Conservation (phyloP, 2,113 vertebrate species). For the Amia ocellicauda region DNA sequence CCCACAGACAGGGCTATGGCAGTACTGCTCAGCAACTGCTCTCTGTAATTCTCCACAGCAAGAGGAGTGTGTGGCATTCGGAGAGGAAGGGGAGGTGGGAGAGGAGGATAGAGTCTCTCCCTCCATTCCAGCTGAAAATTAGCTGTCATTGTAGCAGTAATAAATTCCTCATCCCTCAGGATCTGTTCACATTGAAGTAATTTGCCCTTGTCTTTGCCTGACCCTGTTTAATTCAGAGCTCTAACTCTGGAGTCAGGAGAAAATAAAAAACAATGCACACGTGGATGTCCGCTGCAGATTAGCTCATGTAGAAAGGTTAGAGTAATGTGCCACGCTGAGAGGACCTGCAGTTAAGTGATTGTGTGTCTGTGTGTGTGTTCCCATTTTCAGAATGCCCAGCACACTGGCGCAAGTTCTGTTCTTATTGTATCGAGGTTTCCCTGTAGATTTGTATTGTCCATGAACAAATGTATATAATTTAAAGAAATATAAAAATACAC, state of each 20-base stretch:
- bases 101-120: neutral
- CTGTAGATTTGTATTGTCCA: too few relatives aligned
- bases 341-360: too few relatives aligned
- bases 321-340: neutral
- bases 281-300: neutral
- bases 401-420: too few relatives aligned
- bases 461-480: too few relatives aligned
- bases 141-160: neutral
- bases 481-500: too few relatives aligned
- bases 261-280: neutral
- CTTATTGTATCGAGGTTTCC: too few relatives aligned
- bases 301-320: neutral
- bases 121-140: neutral
- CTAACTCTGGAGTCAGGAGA: neutral
- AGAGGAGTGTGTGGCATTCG: too few relatives aligned
- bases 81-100: neutral
- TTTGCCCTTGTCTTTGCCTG: conserved; percentile 1
- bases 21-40: too few relatives aligned
- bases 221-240: neutral
- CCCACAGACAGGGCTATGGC: too few relatives aligned
- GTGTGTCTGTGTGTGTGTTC: neutral
- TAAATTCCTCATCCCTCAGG: neutral
- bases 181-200: neutral
- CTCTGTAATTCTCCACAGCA: too few relatives aligned
- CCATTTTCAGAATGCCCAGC: neutral